Percentiles rank a stretch among this genome's conserved stretches.
These are phyloP conservation scores for Caenorhabditis japonica DNA, from an alignment of 2,888 invertebrate species.

Conservation along the genomic window DNA sequence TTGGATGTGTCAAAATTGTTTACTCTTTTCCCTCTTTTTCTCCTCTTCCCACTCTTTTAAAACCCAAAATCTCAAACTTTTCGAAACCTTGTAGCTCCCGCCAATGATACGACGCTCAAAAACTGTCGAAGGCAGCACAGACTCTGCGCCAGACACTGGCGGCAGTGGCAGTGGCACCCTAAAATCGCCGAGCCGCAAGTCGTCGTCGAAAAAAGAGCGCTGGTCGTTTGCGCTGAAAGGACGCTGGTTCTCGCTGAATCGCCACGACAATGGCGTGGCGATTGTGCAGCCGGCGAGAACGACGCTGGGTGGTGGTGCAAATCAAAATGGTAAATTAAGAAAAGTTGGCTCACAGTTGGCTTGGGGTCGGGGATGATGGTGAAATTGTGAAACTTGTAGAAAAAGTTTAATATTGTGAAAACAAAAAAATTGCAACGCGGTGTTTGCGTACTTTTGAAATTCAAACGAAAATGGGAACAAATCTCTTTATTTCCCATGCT, in stretches of 20 bases:
- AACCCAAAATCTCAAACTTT: slow-evolving; percentile 2
- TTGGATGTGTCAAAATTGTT: too few species aligned
- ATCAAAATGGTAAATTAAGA: slow-evolving; percentile 26
- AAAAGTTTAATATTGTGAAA: too few species aligned
- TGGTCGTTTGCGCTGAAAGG: slow-evolving; percentile 71
- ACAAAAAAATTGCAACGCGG: too few species aligned
- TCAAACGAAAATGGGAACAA: too few species aligned
- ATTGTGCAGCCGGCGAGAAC: slow-evolving; percentile 55
- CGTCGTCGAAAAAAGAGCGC: slow-evolving; percentile 64
- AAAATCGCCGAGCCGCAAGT: too few species aligned
- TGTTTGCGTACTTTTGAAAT: too few species aligned
- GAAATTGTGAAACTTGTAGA: too few species aligned
- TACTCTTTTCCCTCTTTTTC: slow-evolving; percentile 10
- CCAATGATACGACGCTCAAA: slow-evolving; percentile 59
- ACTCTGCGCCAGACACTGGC: slow-evolving; percentile 26
- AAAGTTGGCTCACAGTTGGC: too few species aligned
- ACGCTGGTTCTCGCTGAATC: slow-evolving; percentile 65
- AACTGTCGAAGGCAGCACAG: slow-evolving; percentile 56
- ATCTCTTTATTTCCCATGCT: too few species aligned
- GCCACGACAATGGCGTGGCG: slow-evolving; percentile 52
- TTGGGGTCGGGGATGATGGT: too few species aligned
- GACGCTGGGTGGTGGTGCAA: slow-evolving; percentile 37
- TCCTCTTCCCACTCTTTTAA: slow-evolving; percentile 10
- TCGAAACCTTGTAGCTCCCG: too few species aligned
- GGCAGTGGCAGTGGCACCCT: slow-evolving; percentile 34